Evolutionary conservation across 2,888 invertebrate species (phyloP).

Genomic region (Lymantria dispar): DNA sequence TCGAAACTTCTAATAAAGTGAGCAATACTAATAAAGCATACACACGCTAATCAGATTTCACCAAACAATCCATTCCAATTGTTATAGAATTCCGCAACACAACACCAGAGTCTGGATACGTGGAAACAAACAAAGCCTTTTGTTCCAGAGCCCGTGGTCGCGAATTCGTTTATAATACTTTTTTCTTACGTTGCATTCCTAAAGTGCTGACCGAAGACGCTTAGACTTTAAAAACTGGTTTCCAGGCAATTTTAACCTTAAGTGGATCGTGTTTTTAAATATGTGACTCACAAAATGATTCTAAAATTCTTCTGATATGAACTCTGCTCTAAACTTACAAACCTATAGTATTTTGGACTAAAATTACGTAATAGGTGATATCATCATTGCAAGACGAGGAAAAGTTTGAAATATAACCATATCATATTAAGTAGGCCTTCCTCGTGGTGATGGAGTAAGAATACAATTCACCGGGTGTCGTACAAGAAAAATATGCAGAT

Average conservation of each 20-base stretch:
- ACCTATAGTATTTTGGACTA: too few species aligned
- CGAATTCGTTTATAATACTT: conserved; percentile 54
- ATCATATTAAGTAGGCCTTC: too few species aligned
- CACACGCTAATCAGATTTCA: conserved; percentile 63
- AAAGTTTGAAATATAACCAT: too few species aligned
- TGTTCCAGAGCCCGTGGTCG: conserved; percentile 59
- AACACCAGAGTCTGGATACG: conserved; percentile 64
- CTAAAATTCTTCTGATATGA: conserved; percentile 10
- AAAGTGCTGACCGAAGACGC: conserved; percentile 67
- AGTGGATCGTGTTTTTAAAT: conserved; percentile 43
- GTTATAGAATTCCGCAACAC: conserved; percentile 73
- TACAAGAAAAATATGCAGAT: too few species aligned
- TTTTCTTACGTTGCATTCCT: conserved; percentile 75
- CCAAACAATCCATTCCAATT: conserved; percentile 61
- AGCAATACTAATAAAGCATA: conserved; percentile 34
- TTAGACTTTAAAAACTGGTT: conserved; percentile 64
- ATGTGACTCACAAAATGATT: conserved; percentile 29
- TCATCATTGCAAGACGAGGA: too few species aligned
- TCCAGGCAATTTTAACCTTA: conserved; percentile 28
- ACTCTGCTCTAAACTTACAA: neutral
- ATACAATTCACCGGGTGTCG: too few species aligned
- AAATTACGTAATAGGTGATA: too few species aligned
- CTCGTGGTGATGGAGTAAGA: too few species aligned
- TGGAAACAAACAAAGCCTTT: conserved; percentile 80
- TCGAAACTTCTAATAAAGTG: conserved; percentile 33